phyloP scores from a whole-genome alignment of 2,797 vertebrate species.

The Furcifer pardalis region DNA sequence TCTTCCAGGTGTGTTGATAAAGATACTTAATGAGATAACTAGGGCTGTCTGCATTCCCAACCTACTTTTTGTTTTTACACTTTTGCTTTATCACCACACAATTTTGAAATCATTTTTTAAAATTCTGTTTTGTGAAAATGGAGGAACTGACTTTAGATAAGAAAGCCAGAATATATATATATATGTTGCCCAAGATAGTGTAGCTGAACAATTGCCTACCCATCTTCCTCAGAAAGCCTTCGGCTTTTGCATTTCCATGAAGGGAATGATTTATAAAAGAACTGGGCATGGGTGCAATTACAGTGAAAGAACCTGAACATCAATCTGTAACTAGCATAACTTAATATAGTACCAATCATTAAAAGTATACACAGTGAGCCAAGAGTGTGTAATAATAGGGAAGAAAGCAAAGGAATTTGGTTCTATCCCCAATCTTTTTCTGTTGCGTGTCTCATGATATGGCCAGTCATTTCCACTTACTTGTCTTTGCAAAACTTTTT shows the following conservation, averaged over 20 bases:
- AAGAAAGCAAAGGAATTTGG: background rate
- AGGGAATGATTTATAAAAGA: background rate
- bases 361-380: background rate
- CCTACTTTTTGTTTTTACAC: too few species aligned
- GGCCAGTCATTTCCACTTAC: background rate
- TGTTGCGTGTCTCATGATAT: slow-evolving; percentile 7
- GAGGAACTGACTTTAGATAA: background rate
- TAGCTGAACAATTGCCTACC: background rate
- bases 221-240: rapidly evolving
- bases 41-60: too few species aligned
- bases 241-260: background rate
- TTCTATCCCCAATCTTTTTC: background rate
- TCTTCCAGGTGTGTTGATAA: too few species aligned
- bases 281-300: background rate
- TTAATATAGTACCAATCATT: too few species aligned
- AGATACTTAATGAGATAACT: too few species aligned
- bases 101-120: too few species aligned
- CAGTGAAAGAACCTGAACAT: background rate
- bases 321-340: background rate
- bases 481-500: slow-evolving; percentile 14
- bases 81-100: too few species aligned
- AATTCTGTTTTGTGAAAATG: too few species aligned
- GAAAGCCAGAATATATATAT: background rate
- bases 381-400: background rate
- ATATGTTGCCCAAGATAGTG: background rate